A percentile compares a stretch with the other conserved stretches of the same genome.
Evolutionary conservation across 2,797 vertebrate genomes (phyloP).

Genomic region (Gorsachius magnificus): DNA sequence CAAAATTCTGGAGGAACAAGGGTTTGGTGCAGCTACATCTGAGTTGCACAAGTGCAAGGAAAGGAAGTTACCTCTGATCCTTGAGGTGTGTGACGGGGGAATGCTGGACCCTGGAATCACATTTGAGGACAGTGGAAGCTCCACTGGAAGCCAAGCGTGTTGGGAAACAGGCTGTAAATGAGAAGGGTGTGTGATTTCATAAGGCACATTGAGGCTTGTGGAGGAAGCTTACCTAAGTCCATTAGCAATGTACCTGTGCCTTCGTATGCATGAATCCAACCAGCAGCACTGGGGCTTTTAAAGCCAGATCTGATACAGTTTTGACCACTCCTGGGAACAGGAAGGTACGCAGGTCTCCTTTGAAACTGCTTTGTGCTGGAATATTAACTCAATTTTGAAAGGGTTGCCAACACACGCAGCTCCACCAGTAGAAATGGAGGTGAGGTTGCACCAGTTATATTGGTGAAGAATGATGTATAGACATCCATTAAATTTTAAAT

Average conservation of each 20-base stretch:
- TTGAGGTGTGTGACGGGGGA: not conserved
- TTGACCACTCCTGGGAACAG: not conserved
- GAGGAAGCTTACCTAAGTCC: not conserved
- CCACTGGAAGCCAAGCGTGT: rapidly evolving
- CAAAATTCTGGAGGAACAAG: not conserved
- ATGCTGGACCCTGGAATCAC: not conserved
- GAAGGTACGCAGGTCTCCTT: not conserved
- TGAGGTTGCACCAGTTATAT: not conserved
- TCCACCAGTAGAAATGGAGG: not conserved
- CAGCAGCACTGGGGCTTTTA: not conserved
- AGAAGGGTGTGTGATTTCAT: not conserved
- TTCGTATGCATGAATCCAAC: not conserved
- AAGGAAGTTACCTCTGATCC: not conserved
- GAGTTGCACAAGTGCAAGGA: not conserved
- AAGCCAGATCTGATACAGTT: conserved; percentile 10
- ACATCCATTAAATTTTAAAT: not conserved
- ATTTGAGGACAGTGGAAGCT: not conserved
- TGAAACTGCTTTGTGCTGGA: not conserved
- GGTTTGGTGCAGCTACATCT: not conserved
- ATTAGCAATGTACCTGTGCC: not conserved
- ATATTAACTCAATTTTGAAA: not conserved
- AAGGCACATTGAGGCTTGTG: not conserved
- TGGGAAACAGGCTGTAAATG: not conserved
- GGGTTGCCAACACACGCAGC: not conserved
- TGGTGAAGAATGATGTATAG: not conserved